A percentile compares a stretch with the other conserved stretches of the same genome.
phyloP scores from a whole-genome alignment of 2,113 vertebrate genomes.

The Hystrix brachyura region DNA sequence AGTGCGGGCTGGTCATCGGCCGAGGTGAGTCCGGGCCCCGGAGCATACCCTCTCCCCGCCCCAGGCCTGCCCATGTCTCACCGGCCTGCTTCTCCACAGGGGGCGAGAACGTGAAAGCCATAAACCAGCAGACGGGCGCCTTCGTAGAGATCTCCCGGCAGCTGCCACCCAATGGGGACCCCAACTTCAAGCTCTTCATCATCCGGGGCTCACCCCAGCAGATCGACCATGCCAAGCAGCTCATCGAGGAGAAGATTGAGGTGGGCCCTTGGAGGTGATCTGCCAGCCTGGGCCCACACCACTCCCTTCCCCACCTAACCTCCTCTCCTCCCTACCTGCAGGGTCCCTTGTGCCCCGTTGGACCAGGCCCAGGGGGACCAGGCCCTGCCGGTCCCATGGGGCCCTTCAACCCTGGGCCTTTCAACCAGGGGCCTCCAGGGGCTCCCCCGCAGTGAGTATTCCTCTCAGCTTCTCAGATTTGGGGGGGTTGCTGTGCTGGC shows the following conservation, averaged over 20 bases:
- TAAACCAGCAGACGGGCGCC: conserved; percentile 96
- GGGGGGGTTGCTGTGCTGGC: not conserved
- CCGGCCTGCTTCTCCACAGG: conserved; percentile 80
- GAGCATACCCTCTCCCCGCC: fast-evolving
- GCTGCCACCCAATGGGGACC: conserved; percentile 94
- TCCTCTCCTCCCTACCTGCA: conserved; percentile 70
- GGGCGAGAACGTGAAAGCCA: conserved; percentile 95
- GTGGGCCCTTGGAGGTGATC: conserved; percentile 75
- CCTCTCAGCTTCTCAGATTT: not conserved
- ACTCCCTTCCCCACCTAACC: not conserved
- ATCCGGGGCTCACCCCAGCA: conserved; percentile 95
- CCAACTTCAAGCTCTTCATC: conserved; percentile 95
- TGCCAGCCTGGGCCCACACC: fast-evolving
- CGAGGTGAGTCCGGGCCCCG: conserved; percentile 84
- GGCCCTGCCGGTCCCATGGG: conserved; percentile 94
- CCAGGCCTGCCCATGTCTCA: not conserved
- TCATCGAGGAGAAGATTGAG: conserved; percentile 97
- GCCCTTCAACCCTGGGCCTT: conserved; percentile 95
- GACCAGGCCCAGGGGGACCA: conserved; percentile 90
- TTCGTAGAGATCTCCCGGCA: conserved; percentile 96
- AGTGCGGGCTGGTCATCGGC: conserved; percentile 96
- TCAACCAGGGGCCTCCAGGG: conserved; percentile 94
- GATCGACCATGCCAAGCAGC: conserved; percentile 97
- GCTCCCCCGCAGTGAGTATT: conserved; percentile 94
- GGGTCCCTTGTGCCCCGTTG: conserved; percentile 95